These are phyloP conservation scores for Columba livia DNA, from an alignment of 2,113 vertebrate genomes.

Conservation along the genomic window DNA sequence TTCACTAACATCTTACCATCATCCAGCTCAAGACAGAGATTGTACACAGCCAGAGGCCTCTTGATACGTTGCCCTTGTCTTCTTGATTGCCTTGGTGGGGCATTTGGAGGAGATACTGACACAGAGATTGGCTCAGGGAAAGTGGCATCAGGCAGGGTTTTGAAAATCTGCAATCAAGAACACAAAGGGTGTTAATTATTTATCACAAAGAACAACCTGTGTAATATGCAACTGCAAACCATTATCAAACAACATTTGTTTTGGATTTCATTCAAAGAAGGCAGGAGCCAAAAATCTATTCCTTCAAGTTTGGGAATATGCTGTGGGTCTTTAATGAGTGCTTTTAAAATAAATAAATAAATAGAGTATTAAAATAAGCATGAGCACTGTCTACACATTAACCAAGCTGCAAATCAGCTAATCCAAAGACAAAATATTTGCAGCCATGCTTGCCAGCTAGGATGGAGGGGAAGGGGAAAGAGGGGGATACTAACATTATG, in stretches of 20 bases:
- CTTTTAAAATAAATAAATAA: slow-evolving; percentile 54
- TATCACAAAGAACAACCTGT: slow-evolving; percentile 53
- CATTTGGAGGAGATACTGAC: slow-evolving; percentile 78
- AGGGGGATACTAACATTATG: background rate
- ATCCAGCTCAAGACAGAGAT: slow-evolving; percentile 90
- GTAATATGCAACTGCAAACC: slow-evolving; percentile 46
- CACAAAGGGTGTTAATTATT: slow-evolving; percentile 69
- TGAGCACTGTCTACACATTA: slow-evolving; percentile 32
- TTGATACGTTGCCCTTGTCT: slow-evolving; percentile 84
- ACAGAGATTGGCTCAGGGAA: slow-evolving; percentile 73
- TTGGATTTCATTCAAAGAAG: slow-evolving; percentile 59
- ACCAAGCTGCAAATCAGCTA: slow-evolving; percentile 42
- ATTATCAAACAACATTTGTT: slow-evolving; percentile 63
- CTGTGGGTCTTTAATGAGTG: slow-evolving; percentile 10
- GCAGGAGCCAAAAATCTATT: slow-evolving; percentile 56
- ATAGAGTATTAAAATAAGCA: slow-evolving; percentile 29
- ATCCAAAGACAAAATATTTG: slow-evolving; percentile 19
- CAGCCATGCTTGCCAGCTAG: slow-evolving; percentile 2
- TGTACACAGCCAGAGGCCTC: slow-evolving; percentile 95
- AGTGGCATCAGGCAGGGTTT: slow-evolving; percentile 84
- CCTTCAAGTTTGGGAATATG: slow-evolving; percentile 46
- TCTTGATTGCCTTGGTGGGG: slow-evolving; percentile 91
- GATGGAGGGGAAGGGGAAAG: background rate
- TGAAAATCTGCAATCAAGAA: slow-evolving; percentile 91
- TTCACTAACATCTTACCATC: slow-evolving; percentile 81